Evolutionary conservation across 2,888 invertebrate species (phyloP), one percentile per base, ranked within the genome.

Genomic region (Tiliacea citrago): DNA sequence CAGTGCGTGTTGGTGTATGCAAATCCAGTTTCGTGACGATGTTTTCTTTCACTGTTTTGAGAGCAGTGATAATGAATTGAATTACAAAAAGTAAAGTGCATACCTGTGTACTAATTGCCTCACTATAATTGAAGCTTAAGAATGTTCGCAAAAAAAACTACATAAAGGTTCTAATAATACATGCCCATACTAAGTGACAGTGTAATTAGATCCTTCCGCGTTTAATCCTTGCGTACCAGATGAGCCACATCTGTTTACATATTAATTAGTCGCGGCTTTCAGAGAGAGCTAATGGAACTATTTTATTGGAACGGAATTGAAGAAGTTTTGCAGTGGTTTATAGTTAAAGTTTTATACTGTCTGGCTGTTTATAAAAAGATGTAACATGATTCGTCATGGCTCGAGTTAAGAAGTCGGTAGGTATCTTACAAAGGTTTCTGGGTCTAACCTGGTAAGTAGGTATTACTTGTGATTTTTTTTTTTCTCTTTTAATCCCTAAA

Each of bases 231-330:
- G 58, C 42, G 39, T 39, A 55, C 18, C 21, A 29, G 35, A 60
- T 60, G n/a, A 72, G 42, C 42, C 70, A 6, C 76, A 79, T 73
- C 70, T 79, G 81, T 76, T 82, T 75, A 63, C 80, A 73, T 85
- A 82, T 80, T 85, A 84, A 84, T 84, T 86, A 83, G 68, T 45
- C 7, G n/a, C 58, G 10, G 72, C 66, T 69, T 65, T 58, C 60
- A 68, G 68, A 68, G 39, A 24, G n/a, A 42, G 10, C 18, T 51
- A 62, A 47, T 29, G 16, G 16, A 83, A 68, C 63, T 83, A 51
- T 65, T 79, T 68, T 65, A 63, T 68, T 42, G 51, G 8, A 51
- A 51, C 18, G 12, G 16, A 21, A 58, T 63, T 58, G 42, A 35
- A 75, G 7, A 42, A 62, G 51, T n/a, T 58, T 69, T 47, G 10